Base-by-base conservation (phyloP, 1,140 invertebrate genomes). In the Eupristina koningsbergeri region DNA sequence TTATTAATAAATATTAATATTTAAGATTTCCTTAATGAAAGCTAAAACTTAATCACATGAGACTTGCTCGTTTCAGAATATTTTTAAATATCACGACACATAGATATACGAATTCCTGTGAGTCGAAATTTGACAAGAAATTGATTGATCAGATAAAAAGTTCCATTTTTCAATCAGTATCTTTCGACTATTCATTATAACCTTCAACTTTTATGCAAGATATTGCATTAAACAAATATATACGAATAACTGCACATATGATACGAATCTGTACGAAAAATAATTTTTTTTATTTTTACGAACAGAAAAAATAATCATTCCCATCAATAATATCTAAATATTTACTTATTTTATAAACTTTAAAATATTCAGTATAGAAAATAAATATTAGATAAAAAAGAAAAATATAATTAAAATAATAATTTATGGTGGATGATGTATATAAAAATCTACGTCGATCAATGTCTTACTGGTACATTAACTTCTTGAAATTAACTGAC, bases 61-160 rank as follows among this genome's bases (percentile, higher is more conserved):
- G 39, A 69, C 34, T 69, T 69, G 34, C 64, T 69, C 19, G 34
- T 39, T 34, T 34, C 9, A 50, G 1, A 69, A 69, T 9, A 39
- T 34, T 34, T 69, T 39, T 69, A 69, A 69, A 69, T 34, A n/a
- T 26, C 34, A 17, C 3, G 34, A 69, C 11, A 69, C 64, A 39
- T 69, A 69, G 34, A 67, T 36, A 67, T 36, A 31, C 63, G 63
- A 69, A n/a, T 36, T 1, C 19, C 13, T 22, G 64, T 69, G 34
- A 39, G 34, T 69, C 41, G 71, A 74, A 76, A 63, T n/a, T 77
- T 61, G 50, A 77, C 75, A 61, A 34, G 75, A 61, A 77, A 77
- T 77, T 77, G 75, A 77, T 77, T 22, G 75, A 77, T 77, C 34
- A 31, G 75, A 77, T 53, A 80, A 79, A 73, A 73, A 58, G 41